Conservation (phyloP, 2,113 vertebrate species). For the Thalassoma bifasciatum region DNA sequence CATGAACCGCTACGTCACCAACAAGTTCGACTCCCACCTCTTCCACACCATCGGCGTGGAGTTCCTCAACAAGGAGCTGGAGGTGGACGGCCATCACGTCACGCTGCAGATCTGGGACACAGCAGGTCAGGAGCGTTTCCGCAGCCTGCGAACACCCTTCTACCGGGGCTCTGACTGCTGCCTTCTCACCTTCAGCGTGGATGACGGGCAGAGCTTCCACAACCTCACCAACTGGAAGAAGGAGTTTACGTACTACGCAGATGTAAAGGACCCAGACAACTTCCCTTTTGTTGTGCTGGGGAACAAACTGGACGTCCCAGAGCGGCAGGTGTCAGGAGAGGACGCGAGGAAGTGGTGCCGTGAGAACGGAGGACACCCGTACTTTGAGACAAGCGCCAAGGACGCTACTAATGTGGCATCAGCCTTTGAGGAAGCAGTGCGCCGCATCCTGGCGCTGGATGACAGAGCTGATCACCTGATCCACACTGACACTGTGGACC, state of each 20-base stretch:
- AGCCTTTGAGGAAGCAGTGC: constrained; percentile 95
- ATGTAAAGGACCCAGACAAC: constrained; percentile 92
- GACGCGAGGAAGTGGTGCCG: constrained; percentile 93
- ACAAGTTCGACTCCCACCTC: constrained; percentile 95
- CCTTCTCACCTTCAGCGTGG: constrained; percentile 95
- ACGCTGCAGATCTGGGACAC: constrained; percentile 99
- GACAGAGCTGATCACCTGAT: constrained; percentile 90
- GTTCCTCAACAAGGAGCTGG: constrained; percentile 96
- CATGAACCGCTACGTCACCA: constrained; percentile 97
- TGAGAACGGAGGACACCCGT: constrained; percentile 92
- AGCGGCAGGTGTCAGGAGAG: constrained; percentile 92
- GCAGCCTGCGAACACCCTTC: constrained; percentile 96
- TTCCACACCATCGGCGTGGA: constrained; percentile 99
- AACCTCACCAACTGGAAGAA: constrained; percentile 98
- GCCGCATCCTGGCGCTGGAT: constrained; percentile 88
- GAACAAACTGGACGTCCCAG: constrained; percentile 93
- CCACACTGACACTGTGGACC: constrained; percentile 90
- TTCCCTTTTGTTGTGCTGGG: constrained; percentile 96
- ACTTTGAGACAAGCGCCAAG: constrained; percentile 97
- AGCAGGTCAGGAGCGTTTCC: constrained; percentile 94
- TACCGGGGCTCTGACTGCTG: constrained; percentile 98
- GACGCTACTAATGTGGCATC: constrained; percentile 93
- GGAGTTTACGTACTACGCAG: constrained; percentile 96
- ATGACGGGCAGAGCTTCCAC: constrained; percentile 94
- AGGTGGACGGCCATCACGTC: constrained; percentile 92